Base-by-base conservation (phyloP, 2,113 vertebrate genomes). In the Mustela lutreola region DNA sequence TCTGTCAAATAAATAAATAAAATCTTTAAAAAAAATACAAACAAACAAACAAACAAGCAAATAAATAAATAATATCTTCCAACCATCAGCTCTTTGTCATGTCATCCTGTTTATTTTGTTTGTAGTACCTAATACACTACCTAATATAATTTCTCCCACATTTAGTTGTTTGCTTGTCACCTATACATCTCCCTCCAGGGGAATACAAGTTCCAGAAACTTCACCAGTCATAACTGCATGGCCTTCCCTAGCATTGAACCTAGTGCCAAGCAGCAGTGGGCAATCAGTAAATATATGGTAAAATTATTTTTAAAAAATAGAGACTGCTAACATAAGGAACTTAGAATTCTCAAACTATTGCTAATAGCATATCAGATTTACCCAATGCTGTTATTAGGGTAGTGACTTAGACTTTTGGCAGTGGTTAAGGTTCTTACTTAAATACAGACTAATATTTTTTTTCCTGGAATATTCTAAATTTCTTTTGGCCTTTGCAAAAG, bases 381-480 rank as follows among this genome's bases (percentile, higher is more conserved):
- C 76, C 92, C 90, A 67, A 60, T 73, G 80, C 93, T 97, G 91
- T 96, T 36, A 96, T 95, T 97, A 91, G 85, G 75, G 94, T 36
- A 58, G 84, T 71, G 87, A 91, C 45, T 73, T 85, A 58, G 75
- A 24, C 60, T 96, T 94, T 89, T 89, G 97, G 91, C 96, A 93
- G 31, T 88, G 36, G 45, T 76, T 28, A 87, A 48, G 19, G 12
- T 91, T 92, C 83, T 96, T 79, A 62, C 33, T 93, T 94, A 95
- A 94, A 92, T 48, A 79, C 19, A 92, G 78, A 78, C 94, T 92
- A 84, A 94, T 81, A 76, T 28, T 94, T 90, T 95, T 96, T 95
- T 96, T 81, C 94, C 90, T 95, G 70, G 98, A 97, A 98, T 75
- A 97, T 87, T 65, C 86, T 92, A 98, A 70, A 91, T 98, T 98